These are phyloP conservation scores for Leguminivora glycinivorella DNA, from an alignment of 1,140 invertebrate genomes.

Conservation along the genomic window DNA sequence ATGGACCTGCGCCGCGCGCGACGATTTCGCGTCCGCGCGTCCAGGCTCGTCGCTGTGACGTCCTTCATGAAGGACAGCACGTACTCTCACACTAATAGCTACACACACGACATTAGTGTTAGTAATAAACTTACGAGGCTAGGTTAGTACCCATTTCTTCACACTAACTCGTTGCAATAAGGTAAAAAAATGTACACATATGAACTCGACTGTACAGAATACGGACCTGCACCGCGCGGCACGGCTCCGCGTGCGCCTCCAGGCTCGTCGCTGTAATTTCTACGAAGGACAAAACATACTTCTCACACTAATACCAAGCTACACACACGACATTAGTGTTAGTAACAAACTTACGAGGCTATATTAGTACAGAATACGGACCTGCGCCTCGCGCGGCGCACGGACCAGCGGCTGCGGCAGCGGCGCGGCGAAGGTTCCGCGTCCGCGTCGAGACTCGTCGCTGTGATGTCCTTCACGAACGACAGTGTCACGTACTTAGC, in stretches of 20 bases:
- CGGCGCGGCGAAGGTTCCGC: conserved; percentile 39
- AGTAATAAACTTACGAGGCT: background rate
- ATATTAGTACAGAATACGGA: conserved; percentile 30
- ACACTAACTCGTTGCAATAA: too few species aligned
- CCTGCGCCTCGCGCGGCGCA: conserved; percentile 64
- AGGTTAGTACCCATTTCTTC: too few species aligned
- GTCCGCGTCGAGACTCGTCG: conserved; percentile 18
- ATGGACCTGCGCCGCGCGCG: too few species aligned
- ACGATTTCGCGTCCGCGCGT: too few species aligned
- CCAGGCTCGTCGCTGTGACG: too few species aligned
- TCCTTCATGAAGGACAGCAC: too few species aligned
- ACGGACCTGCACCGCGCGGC: too few species aligned
- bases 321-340: background rate
- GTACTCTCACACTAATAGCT: background rate
- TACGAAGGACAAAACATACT: too few species aligned
- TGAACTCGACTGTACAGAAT: too few species aligned
- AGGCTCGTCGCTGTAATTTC: too few species aligned
- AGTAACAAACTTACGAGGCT: background rate
- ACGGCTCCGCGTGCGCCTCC: too few species aligned
- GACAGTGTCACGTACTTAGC: conserved; percentile 83
- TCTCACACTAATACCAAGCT: background rate
- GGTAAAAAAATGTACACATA: too few species aligned
- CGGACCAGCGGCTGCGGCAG: conserved; percentile 67
- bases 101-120: background rate
- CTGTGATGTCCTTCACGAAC: conserved; percentile 60